These are phyloP conservation scores for Neria commutata DNA, from an alignment of 2,888 invertebrate species.

Conservation along the genomic window DNA sequence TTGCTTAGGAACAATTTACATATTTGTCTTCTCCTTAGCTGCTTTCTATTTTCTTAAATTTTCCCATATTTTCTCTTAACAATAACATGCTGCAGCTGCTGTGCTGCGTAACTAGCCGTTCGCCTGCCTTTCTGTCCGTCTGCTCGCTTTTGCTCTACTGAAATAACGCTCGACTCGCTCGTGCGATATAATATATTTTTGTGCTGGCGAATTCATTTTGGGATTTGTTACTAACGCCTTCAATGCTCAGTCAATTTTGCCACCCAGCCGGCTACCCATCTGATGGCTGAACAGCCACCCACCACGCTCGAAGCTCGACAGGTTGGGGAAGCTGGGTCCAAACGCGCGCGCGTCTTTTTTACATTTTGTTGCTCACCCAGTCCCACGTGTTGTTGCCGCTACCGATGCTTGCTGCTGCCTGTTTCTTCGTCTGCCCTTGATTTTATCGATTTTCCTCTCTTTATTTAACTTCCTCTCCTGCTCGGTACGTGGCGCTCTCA, in stretches of 20 bases:
- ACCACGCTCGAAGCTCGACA: too few relatives aligned
- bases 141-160: not conserved
- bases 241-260: not conserved
- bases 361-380: not conserved
- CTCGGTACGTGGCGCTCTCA: constrained; percentile 24
- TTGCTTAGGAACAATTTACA: constrained; percentile 11
- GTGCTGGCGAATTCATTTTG: not conserved
- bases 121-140: not conserved
- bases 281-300: too few relatives aligned
- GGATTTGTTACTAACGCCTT: constrained; percentile 5
- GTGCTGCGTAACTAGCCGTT: not conserved
- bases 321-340: too few relatives aligned
- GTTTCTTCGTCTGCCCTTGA: constrained; percentile 58
- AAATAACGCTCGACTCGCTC: not conserved
- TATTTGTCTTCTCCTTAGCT: not conserved
- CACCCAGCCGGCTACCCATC: too few relatives aligned
- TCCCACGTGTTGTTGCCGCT: not conserved
- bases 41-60: not conserved
- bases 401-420: not conserved
- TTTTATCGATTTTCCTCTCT: constrained; percentile 59
- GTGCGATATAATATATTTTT: not conserved
- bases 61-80: not conserved
- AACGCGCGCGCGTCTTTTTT: too few relatives aligned
- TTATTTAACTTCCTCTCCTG: constrained; percentile 28
- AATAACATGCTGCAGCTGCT: not conserved